Base-by-base conservation (phyloP, 92 coral and sea anemone genomes). In the Montipora capitata region DNA sequence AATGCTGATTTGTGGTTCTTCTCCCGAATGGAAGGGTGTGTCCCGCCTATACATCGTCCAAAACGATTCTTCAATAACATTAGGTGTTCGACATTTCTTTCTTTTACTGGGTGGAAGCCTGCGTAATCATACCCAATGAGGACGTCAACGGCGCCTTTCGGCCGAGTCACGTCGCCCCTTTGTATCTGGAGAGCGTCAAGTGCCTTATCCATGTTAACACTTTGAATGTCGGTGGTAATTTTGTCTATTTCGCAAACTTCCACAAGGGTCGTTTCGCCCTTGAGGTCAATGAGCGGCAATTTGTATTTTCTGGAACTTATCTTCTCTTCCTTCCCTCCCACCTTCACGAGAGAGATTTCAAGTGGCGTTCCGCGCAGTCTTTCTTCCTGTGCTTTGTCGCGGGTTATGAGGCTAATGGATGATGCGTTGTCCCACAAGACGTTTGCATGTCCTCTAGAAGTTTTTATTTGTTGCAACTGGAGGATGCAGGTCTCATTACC, bases 111-210 rank as follows among this genome's bases (percentile, higher is more conserved):
- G 74, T 89, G 91, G 42, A 27, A 78, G 5, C 69, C 79, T 17
- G 90, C 85, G 44, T 87, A 59, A 56, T 80, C 80, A 61, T 80
- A 87, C 17, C 91, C 91, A 17, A 89, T 92, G 27, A 92, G 87
- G 1, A 89, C 81, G 40, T 92, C 88, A 27, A 88, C 57, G 1
- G 51, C 48, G 48, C 86, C 86, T 7, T 75, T 52, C 1, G 90
- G 95, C 10, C 87, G 44, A 1, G 9, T 20, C 15, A 18, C 58
- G 83, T 39, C 88, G 87, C 16, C 87, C 89, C 84, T 35, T 61
- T 9, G 85, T 13, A 11, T 75, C 16, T 81, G 56, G 79, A 83
- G 88, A 40, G 83, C 35, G 12, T 88, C 56, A 1, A 64, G 27
- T 27, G 78, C 75, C 35, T 70, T 52, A 41, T 76, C 79, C 4